Evolutionary conservation across 2,888 invertebrate genomes (phyloP).

Genomic region (Crocallis elinguaria): DNA sequence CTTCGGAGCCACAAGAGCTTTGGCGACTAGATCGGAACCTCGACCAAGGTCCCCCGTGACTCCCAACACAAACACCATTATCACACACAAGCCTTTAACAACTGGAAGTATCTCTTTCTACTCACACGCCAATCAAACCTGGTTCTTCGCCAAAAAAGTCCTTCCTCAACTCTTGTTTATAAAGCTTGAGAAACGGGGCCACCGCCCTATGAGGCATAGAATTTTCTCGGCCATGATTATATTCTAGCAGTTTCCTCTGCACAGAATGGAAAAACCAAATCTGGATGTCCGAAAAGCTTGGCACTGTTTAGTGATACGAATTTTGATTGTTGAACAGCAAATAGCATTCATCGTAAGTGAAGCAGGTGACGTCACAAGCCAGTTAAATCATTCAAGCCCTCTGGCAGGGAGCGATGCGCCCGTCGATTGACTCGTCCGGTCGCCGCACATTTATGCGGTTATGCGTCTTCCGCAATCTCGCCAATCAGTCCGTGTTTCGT

Average conservation of each 20-base stretch:
- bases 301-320: background rate
- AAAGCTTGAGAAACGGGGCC: slow-evolving; percentile 89
- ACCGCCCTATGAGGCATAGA: slow-evolving; percentile 89
- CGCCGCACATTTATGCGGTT: slow-evolving; percentile 48
- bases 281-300: slow-evolving; percentile 88
- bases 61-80: slow-evolving; percentile 59
- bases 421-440: slow-evolving; percentile 80
- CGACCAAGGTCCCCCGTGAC: slow-evolving; percentile 95
- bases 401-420: slow-evolving; percentile 67
- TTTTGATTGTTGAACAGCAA: slow-evolving; percentile 18
- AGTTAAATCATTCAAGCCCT: slow-evolving; percentile 41
- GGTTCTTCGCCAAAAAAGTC: slow-evolving; percentile 90
- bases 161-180: slow-evolving; percentile 87
- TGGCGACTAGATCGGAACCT: slow-evolving; percentile 92
- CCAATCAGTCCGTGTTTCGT: slow-evolving; percentile 31
- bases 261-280: slow-evolving; percentile 89
- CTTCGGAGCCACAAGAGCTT: slow-evolving; percentile 91
- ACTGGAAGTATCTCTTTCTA: slow-evolving; percentile 43
- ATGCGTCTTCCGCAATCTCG: slow-evolving; percentile 68
- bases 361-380: slow-evolving; percentile 34
- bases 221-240: slow-evolving; percentile 89
- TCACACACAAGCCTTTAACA: slow-evolving; percentile 1
- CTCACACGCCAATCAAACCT: slow-evolving; percentile 91
- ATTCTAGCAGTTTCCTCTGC: slow-evolving; percentile 89
- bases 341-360: slow-evolving; percentile 21